Conservation (phyloP, 2,113 vertebrate species). For the Potamarius usumacintae region DNA sequence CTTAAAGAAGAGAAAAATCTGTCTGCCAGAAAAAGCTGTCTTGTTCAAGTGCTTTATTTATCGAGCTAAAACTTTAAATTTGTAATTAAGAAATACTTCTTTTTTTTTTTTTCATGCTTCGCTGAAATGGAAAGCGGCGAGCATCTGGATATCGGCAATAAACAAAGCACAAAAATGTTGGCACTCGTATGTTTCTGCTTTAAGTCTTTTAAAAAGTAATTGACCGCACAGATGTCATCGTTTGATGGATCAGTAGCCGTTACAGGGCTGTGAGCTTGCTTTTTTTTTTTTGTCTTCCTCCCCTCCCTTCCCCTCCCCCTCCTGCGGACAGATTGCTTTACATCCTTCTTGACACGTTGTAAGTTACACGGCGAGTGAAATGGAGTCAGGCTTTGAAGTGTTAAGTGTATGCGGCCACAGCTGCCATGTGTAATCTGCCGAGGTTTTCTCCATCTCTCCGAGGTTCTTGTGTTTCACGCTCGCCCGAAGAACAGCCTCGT, state of each 20-base stretch:
- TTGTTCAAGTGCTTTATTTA: not conserved
- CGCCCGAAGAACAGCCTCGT: not conserved
- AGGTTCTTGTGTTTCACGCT: slow-evolving; percentile 16
- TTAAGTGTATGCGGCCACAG: slow-evolving; percentile 41
- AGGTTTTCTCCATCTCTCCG: slow-evolving; percentile 23
- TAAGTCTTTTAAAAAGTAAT: not conserved
- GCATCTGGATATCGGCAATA: not conserved
- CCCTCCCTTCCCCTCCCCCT: not conserved
- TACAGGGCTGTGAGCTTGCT: not conserved
- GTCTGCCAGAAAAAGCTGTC: not conserved
- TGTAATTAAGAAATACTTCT: not conserved
- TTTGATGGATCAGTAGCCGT: slow-evolving; percentile 24
- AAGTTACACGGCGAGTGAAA: slow-evolving; percentile 44
- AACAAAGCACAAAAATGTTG: not conserved
- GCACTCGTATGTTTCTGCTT: not conserved
- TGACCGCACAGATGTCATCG: not conserved
- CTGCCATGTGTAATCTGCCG: slow-evolving; percentile 32
- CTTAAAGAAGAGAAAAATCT: not conserved
- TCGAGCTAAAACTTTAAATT: not conserved
- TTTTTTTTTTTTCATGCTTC: too few species aligned
- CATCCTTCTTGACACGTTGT: slow-evolving; percentile 33
- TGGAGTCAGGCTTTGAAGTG: slow-evolving; percentile 49
- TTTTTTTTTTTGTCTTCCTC: not conserved
- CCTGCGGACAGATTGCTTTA: slow-evolving; percentile 27
- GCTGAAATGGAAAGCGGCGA: not conserved